These are phyloP conservation scores for Raja brachyura DNA, from an alignment of 2,113 vertebrate species.

Conservation along the genomic window DNA sequence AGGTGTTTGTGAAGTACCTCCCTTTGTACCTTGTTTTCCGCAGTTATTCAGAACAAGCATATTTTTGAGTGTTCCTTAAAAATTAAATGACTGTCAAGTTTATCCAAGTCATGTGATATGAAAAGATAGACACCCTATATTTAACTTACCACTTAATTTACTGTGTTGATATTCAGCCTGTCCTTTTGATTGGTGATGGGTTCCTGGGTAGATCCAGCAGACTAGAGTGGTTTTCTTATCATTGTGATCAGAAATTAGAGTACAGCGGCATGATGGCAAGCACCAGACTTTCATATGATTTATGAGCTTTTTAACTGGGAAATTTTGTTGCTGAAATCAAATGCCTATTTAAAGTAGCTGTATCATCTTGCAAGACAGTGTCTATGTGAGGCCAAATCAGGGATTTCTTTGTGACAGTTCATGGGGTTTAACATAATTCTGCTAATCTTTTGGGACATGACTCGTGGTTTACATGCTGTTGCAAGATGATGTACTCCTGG, in stretches of 20 bases:
- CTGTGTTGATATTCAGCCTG: background rate
- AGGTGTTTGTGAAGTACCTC: no score
- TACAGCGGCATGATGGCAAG: background rate
- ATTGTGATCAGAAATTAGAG: background rate
- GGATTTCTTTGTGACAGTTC: background rate
- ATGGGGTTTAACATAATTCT: background rate
- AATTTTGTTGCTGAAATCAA: background rate
- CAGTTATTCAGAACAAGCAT: background rate
- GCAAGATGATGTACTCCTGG: background rate
- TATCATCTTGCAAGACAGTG: background rate
- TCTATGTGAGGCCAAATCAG: background rate
- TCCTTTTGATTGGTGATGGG: background rate
- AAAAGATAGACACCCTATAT: background rate
- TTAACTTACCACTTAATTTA: background rate
- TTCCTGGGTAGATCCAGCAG: background rate
- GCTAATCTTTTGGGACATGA: conserved; percentile 10
- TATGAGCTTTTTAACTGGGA: conserved; percentile 14
- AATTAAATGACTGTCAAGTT: background rate
- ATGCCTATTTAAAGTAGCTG: background rate
- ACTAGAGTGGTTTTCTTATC: background rate
- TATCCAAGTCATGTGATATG: background rate
- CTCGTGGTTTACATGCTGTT: background rate
- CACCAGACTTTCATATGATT: background rate
- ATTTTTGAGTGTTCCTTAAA: background rate
- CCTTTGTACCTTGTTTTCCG: background rate